A percentile compares a stretch with the other conserved stretches of the same genome.
Evolutionary conservation across 2,113 vertebrate genomes (phyloP).

Genomic region (Regulus satrapa): DNA sequence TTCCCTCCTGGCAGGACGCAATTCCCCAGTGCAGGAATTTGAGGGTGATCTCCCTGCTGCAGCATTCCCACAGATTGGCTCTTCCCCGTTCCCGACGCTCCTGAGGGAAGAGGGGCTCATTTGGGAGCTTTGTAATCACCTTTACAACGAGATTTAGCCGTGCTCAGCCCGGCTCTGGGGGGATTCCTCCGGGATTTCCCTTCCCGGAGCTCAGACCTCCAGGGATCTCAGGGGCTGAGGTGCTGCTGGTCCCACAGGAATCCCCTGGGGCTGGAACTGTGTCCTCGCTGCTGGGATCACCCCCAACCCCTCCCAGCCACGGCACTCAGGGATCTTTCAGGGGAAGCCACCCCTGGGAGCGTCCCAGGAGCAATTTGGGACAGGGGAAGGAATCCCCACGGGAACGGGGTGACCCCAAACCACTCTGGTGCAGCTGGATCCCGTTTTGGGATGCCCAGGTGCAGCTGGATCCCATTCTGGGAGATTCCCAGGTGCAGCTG

Average conservation of each 20-base stretch:
- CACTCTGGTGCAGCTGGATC: too few relatives aligned
- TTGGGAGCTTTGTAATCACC: background rate
- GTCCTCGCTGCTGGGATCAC: background rate
- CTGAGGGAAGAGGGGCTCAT: background rate
- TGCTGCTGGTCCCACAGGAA: background rate
- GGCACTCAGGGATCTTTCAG: background rate
- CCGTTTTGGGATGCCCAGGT: background rate
- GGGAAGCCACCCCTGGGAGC: background rate
- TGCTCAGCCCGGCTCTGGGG: background rate
- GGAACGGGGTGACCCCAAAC: background rate
- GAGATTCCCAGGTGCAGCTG: background rate
- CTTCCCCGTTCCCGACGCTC: background rate
- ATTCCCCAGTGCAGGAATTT: background rate
- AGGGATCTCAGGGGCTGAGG: background rate
- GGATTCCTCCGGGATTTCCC: background rate
- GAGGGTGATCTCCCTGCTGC: background rate
- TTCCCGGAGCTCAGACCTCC: background rate
- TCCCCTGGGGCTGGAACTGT: background rate
- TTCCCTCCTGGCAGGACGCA: background rate
- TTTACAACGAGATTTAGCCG: background rate
- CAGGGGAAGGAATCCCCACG: background rate
- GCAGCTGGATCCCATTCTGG: background rate
- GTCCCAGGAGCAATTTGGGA: background rate
- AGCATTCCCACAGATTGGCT: background rate
- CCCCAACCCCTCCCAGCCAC: fast-evolving